These are phyloP conservation scores for Peromyscus attwateri DNA, from an alignment of 2,797 vertebrate species.

Conservation along the genomic window DNA sequence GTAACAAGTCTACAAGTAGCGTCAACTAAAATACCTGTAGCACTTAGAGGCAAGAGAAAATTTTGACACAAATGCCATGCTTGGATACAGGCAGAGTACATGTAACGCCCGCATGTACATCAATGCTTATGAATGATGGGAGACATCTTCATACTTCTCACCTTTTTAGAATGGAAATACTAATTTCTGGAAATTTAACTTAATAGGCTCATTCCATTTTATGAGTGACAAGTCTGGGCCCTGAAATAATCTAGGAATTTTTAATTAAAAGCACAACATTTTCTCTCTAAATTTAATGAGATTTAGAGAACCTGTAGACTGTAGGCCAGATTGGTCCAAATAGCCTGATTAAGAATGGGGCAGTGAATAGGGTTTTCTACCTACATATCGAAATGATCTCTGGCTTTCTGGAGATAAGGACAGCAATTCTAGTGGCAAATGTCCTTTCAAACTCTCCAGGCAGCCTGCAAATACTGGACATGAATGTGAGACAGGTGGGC, in stretches of 20 bases:
- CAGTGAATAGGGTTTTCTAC: neutral
- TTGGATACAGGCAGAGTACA: slow-evolving; percentile 16
- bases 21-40: slow-evolving; percentile 81
- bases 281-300: slow-evolving; percentile 60
- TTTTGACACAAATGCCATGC: slow-evolving; percentile 42
- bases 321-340: neutral
- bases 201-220: slow-evolving; percentile 38
- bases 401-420: neutral
- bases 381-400: neutral
- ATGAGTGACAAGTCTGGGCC: neutral
- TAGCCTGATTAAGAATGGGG: neutral
- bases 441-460: neutral
- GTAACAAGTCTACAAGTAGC: slow-evolving; percentile 79
- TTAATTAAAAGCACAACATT: slow-evolving; percentile 46
- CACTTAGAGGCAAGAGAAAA: slow-evolving; percentile 28
- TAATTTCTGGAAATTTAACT: slow-evolving; percentile 27
- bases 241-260: slow-evolving; percentile 61
- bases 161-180: slow-evolving; percentile 40
- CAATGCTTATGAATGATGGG: neutral
- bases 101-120: neutral
- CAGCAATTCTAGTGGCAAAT: neutral
- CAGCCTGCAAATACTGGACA: neutral
- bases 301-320: slow-evolving; percentile 4
- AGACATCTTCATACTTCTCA: slow-evolving; percentile 28
- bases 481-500: slow-evolving; percentile 22